Evolutionary conservation across 2,113 vertebrate genomes (phyloP), one percentile per base, ranked within the genome.

Genomic region (Sakesphorus luctuosus): DNA sequence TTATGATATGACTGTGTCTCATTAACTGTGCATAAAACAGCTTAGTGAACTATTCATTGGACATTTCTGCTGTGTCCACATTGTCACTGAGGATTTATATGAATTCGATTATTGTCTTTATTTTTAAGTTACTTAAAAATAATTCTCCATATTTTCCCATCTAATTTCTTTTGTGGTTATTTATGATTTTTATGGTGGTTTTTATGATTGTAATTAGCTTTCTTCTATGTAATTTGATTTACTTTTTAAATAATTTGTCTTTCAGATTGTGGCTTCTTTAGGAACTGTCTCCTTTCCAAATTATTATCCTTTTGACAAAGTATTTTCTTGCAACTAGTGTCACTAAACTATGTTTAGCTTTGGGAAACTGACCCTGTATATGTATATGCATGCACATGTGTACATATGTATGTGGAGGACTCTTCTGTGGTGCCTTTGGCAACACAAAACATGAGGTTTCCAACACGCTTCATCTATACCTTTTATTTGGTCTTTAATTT

Each of bases 101-200:
- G 7, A 46, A 31, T 10, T 33, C 6, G 4, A 9, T 90, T 80
- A 36, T 44, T 86, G 16, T 23, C 29, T 88, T 90, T 90, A 58
- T 69, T 91, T 20, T 79, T 82, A 33, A 4, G 21, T 84, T 66
- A 28, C 9, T 49, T 53, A 31, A 65, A 80, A 86, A 56, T 9
- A 2, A 25, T 82, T 78, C 7, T 17, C 18, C 35, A 0, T 58
- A 4, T 69, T 87, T 84, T 75, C 40, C 36, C 17, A 46, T 40
- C 8, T 9, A 10, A 35, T 46, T 74, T 67, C 3, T 67, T 89
- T 47, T 38, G 61, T 25, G 16, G 11, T 56, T 68, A 3, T 85
- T 56, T 62, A 53, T 44, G 6, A 2, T 2, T 36, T 35, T 23
- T 18, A 31, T 77, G 5, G 5, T 68, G 2, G 0, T 38, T 68